Conservation (phyloP, 2,888 invertebrate species). For the Agrotis puta region DNA sequence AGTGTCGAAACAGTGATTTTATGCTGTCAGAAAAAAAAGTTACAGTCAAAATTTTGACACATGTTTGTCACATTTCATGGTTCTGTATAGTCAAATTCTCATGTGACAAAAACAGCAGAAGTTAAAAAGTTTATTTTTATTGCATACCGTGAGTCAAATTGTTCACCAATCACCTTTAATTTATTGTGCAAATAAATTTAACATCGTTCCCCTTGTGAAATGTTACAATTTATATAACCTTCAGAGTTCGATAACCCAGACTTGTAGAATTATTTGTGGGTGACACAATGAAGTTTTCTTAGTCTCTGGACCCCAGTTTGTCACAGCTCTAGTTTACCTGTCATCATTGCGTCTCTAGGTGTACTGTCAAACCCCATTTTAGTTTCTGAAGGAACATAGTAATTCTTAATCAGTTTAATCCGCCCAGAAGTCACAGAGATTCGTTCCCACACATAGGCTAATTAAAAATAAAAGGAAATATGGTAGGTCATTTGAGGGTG, state of each 20-base stretch:
- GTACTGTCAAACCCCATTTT: background rate
- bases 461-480: no score
- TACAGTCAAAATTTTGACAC: no score
- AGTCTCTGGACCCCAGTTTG: background rate
- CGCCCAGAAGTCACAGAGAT: no score
- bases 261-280: conserved; percentile 14
- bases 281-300: background rate
- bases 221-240: conserved; percentile 45
- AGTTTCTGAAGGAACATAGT: no score
- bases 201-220: conserved; percentile 50
- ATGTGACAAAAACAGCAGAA: conserved; percentile 13
- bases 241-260: conserved; percentile 31
- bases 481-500: no score
- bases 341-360: background rate
- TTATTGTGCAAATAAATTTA: conserved; percentile 45
- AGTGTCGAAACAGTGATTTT: no score
- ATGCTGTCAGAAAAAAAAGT: no score
- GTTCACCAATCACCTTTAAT: conserved; percentile 46
- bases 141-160: conserved; percentile 28
- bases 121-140: conserved; percentile 22
- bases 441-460: no score
- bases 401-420: no score
- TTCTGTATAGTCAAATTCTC: background rate
- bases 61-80: background rate
- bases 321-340: background rate